Conservation (phyloP, 2,113 vertebrate species). For the Brienomyrus brachyistius region DNA sequence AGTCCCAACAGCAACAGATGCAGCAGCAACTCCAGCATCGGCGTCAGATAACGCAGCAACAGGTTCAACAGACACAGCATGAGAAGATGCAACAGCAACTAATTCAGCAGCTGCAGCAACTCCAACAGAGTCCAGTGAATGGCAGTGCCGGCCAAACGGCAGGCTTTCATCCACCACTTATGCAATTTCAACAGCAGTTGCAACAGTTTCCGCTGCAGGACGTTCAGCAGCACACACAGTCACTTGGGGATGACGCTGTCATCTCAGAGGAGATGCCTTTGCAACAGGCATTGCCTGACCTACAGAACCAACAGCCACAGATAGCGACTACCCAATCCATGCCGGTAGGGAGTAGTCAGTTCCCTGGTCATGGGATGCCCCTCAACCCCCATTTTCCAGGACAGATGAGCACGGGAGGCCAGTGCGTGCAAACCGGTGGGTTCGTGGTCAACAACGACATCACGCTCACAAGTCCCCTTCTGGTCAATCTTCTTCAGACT, state of each 20-base stretch:
- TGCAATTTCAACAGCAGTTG: conserved; percentile 54
- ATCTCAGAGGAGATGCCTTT: conserved; percentile 69
- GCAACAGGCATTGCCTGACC: conserved; percentile 82
- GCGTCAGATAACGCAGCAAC: conserved; percentile 58
- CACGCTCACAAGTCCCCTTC: conserved; percentile 85
- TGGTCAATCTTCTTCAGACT: conserved; percentile 93
- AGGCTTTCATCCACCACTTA: conserved; percentile 65
- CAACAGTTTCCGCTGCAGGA: conserved; percentile 55
- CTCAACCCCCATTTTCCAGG: conserved; percentile 73
- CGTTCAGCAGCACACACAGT: conserved; percentile 64
- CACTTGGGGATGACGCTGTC: conserved; percentile 68
- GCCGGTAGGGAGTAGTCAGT: conserved; percentile 88
- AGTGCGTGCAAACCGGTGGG: conserved; percentile 75
- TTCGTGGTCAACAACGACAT: conserved; percentile 93
- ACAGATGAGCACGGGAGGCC: conserved; percentile 70
- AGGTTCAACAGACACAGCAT: conserved; percentile 53
- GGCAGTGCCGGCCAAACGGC: conserved; percentile 80
- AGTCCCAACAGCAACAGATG: conserved; percentile 51
- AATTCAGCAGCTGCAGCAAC: conserved; percentile 57
- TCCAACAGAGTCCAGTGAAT: conserved; percentile 77
- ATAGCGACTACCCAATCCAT: conserved; percentile 82
- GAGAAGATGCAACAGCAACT: conserved; percentile 35
- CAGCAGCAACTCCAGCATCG: conserved; percentile 56
- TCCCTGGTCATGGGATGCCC: conserved; percentile 81
- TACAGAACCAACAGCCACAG: conserved; percentile 82